Base-by-base conservation (phyloP, 1,140 invertebrate genomes). In the Dinoponera quadriceps region DNA sequence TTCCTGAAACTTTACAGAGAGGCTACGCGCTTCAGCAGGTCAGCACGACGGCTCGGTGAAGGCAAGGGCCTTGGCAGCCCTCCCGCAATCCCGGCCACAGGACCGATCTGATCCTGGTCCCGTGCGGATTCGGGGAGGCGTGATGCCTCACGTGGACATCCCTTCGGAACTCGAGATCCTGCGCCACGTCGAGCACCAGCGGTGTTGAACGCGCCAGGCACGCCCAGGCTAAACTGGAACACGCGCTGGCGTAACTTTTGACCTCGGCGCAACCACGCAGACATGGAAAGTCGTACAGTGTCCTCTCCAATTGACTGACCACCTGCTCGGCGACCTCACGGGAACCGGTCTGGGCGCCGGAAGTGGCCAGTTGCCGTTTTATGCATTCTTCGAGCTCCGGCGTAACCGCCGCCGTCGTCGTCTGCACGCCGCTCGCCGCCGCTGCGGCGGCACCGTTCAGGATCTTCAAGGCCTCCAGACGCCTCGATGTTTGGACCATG, bases 261-360 rank as follows among this genome's bases (percentile, higher is more conserved):
- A 97, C 93, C 59, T 95, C 96, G 22, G 94, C 87, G 89, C 96
- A 97, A 14, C 92, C 91, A 89, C 95, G 96, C 13, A 97, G 93
- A 89, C 96, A 96, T 4, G 97, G 97, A 91, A 97, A 97, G 91
- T 97, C 97, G 89, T 96, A 97, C 20, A 97, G 92, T 2, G 97
- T 97, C 33, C 90, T 90, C 62, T 92, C 87, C 48, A 93, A 73
- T 59, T 92, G 92, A 27, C 7, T 85, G 66, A 92, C 84, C 74
- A 93, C 91, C 68, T 91, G 92, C 72, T 91, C 86, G 54, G 89
- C 90, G 48, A 93, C 92, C 74, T 92, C 89, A 1, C 78, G 85
- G 22, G 85, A 89, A 69, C 92, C 92, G 82, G 87, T 92, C 44
- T 85, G 83, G 14, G 87, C 88, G 0, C 92, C 92, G 63, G 86